These are phyloP conservation scores for Brachionus calyciflorus DNA, from an alignment of 1,140 invertebrate species.

Conservation along the genomic window DNA sequence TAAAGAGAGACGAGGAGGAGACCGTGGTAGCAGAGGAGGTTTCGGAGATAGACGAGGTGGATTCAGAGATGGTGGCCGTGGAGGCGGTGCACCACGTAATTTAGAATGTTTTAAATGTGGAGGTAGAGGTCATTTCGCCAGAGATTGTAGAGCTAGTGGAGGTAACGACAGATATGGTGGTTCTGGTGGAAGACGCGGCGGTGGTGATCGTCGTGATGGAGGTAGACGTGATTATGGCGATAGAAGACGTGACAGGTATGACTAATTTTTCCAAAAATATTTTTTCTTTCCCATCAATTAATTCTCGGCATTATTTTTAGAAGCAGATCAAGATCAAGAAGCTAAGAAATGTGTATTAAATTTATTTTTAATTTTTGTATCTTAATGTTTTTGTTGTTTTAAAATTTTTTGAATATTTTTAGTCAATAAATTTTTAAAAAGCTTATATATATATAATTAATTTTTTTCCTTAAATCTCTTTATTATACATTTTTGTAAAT, in stretches of 20 bases:
- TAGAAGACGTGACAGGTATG: constrained; percentile 10
- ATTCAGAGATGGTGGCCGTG: not conserved
- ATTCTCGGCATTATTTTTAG: too few relatives aligned
- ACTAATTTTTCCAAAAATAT: not conserved
- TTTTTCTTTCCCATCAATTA: not conserved
- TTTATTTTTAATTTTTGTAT: too few relatives aligned
- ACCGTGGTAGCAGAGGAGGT: not conserved
- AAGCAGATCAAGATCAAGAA: constrained; percentile 29
- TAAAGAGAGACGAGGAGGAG: constrained; percentile 44
- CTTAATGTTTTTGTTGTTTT: not conserved
- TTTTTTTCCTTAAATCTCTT: not conserved
- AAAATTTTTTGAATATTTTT: not conserved
- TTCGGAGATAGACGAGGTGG: constrained; percentile 25
- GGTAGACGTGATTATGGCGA: constrained; percentile 27
- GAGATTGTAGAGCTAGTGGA: constrained; percentile 1
- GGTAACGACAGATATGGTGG: not conserved
- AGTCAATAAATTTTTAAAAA: constrained; percentile 18
- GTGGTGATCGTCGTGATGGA: constrained; percentile 15
- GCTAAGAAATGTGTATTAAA: not conserved
- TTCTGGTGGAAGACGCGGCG: not conserved
- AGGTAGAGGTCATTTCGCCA: constrained; percentile 52
- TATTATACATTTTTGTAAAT: not conserved
- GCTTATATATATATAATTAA: not conserved
- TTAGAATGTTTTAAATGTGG: constrained; percentile 76
- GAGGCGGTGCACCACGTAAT: constrained; percentile 12